Evolutionary conservation across 2,888 invertebrate genomes (phyloP).

Genomic region (Therioaphis trifolii): DNA sequence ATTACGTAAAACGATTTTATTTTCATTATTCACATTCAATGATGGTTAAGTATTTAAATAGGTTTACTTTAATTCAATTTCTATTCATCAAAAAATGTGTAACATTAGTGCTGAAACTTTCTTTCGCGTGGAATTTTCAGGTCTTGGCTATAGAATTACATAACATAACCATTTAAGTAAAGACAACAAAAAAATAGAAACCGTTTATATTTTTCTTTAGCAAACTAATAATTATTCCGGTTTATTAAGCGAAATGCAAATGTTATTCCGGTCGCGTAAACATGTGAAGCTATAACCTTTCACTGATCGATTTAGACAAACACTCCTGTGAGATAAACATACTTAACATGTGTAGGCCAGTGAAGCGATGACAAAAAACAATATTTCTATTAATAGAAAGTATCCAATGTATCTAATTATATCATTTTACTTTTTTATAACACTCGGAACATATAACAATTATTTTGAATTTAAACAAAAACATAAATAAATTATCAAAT

Average conservation of each 20-base stretch:
- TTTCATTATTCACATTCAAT: slow-evolving; percentile 36
- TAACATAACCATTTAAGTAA: slow-evolving; percentile 30
- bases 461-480: no score
- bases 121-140: slow-evolving; percentile 39
- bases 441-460: neutral
- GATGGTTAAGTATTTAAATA: neutral
- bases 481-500: no score
- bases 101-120: slow-evolving; percentile 30
- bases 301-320: slow-evolving; percentile 53
- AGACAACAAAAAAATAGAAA: slow-evolving; percentile 53
- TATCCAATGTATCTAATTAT: neutral
- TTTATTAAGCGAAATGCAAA: slow-evolving; percentile 59
- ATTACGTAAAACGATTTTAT: slow-evolving; percentile 37
- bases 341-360: neutral
- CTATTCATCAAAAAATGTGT: slow-evolving; percentile 27
- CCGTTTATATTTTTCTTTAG: slow-evolving; percentile 23
- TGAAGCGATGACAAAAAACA: neutral
- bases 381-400: slow-evolving; percentile 47
- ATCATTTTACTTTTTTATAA: neutral
- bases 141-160: slow-evolving; percentile 9
- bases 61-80: slow-evolving; percentile 40
- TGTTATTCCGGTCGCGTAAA: slow-evolving; percentile 55
- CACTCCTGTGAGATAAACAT: slow-evolving; percentile 9
- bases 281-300: slow-evolving; percentile 42
- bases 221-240: slow-evolving; percentile 45